Conservation (phyloP, 1,140 invertebrate genomes). For the Conus ventricosus region DNA sequence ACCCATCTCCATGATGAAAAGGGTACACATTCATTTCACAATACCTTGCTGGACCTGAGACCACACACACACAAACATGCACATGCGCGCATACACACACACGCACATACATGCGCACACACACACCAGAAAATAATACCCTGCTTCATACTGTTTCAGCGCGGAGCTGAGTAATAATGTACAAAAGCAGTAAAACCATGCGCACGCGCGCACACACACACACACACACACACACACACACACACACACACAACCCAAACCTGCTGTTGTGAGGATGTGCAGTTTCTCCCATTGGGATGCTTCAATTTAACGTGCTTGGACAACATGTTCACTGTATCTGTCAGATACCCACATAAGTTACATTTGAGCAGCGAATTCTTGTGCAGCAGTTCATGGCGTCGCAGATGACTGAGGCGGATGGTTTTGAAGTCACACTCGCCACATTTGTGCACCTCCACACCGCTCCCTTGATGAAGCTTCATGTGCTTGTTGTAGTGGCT, state of each 20-base stretch:
- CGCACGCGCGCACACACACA: neutral
- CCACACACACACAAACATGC: neutral
- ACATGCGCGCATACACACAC: too few relatives aligned
- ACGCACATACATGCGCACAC: too few relatives aligned
- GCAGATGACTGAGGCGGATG: slow-evolving; percentile 66
- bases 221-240: neutral
- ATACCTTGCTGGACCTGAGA: too few relatives aligned
- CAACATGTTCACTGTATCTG: slow-evolving; percentile 42
- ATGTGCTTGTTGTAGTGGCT: slow-evolving; percentile 72
- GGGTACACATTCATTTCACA: too few relatives aligned
- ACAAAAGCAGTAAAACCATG: neutral
- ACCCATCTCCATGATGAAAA: too few relatives aligned
- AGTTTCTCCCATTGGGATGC: slow-evolving; percentile 28
- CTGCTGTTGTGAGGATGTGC: slow-evolving; percentile 7
- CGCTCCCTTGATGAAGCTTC: slow-evolving; percentile 65
- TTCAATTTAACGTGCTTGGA: slow-evolving; percentile 36
- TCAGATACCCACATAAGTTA: slow-evolving; percentile 50
- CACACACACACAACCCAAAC: neutral
- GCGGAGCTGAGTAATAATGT: too few relatives aligned
- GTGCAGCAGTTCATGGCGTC: slow-evolving; percentile 70
- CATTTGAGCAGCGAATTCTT: slow-evolving; percentile 61
- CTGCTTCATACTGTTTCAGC: too few relatives aligned
- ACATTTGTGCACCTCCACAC: slow-evolving; percentile 66
- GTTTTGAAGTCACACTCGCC: slow-evolving; percentile 69
- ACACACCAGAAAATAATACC: too few relatives aligned